Evolutionary conservation across 2,888 invertebrate species (phyloP), one percentile per base, ranked within the genome.

Genomic region (Temnothorax rugatulus): DNA sequence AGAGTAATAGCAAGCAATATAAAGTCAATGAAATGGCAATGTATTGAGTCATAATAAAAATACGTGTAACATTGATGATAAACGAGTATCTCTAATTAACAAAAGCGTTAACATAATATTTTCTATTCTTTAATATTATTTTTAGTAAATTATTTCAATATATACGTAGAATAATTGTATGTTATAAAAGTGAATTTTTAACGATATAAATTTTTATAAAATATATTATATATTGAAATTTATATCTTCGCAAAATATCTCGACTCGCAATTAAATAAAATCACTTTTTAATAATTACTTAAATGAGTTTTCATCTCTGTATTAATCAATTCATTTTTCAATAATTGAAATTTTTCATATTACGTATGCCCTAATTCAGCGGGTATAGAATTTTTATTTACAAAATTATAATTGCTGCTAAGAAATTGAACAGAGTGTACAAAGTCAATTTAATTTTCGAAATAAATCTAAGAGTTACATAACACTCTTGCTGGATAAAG

Each of bases 41-140:
- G 15, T 50, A 18, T 52, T 38, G 15, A 64, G 1, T 64, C 25
- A 52, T 18, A 63, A 75, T 18, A 21, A 61, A 75, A 63, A 75
- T 63, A 59, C 4, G 21, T 25, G 18, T 41, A 38, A 41, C 54
- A 25, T 38, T 59, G 4, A 18, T 29, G 44, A 74, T 15, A 2
- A 47, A 61, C 3, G 0, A 59, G 11, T 59, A 29, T 13, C 8
- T 44, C n/a, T 61, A 18, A 61, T 21, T 44, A n/a, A 61, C 8
- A 59, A 15, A 59, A 21, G 13, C 18, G 11, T 38, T 44, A 54
- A 54, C 38, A 7, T n/a, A 29, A 41, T 41, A 73, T 73, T 25
- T 50, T 73, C 1, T 25, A 57, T 21, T 25, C 38, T 57, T 57
- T 5, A n/a, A 44, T 41, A 61, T 69, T n/a, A 29, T 11, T 47